Base-by-base conservation (phyloP, 2,113 vertebrate genomes). In the Cyprinodon brontotheroides region DNA sequence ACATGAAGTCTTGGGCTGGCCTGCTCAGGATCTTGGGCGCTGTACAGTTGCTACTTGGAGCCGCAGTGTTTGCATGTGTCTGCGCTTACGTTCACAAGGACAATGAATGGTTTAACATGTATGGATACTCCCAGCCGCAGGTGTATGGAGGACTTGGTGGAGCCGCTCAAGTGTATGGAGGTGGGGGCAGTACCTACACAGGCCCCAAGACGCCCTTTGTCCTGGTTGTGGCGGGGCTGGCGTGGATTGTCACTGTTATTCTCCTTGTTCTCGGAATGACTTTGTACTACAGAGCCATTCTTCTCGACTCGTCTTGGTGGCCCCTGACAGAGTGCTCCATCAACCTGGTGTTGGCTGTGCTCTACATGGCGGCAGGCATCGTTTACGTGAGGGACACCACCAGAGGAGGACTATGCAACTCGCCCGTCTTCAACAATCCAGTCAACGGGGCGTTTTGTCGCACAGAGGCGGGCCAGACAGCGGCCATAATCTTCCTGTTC, bases 1-100 rank as follows among this genome's bases (percentile, higher is more conserved):
- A 97, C 92, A 97, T 99, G 97, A 98, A 97, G 93, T 99, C 97
- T 0, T 99, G 97, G 97, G 94, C 97, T 0, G 97, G 97, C 8
- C 93, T 98, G 74, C 93, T 99, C 61, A 86, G 97, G 37, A 95
- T 98, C 53, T 93, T 98, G 79, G 93, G 95, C 0, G 94, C 93
- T 7, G 93, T 91, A 0, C 87, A 98, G 87, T 94, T 99, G 82
- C 94, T 99, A 13, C 87, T 98, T 66, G 97, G 97, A 0, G 96
- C 96, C 0, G 96, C 92, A 0, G 95, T 98, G 59, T 97, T 99
- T 6, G 97, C 97, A n/a, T 99, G 97, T 13, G 95, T 97, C 82
- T 97, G 96, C 0, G 97, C 97, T 0, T 98, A 98, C 1, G 93
- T 99, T 22, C 97, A 99, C 89, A 98, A 98, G 89, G 97, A 98